Base-by-base conservation (phyloP, 2,888 invertebrate genomes). In the Pterostichus madidus region DNA sequence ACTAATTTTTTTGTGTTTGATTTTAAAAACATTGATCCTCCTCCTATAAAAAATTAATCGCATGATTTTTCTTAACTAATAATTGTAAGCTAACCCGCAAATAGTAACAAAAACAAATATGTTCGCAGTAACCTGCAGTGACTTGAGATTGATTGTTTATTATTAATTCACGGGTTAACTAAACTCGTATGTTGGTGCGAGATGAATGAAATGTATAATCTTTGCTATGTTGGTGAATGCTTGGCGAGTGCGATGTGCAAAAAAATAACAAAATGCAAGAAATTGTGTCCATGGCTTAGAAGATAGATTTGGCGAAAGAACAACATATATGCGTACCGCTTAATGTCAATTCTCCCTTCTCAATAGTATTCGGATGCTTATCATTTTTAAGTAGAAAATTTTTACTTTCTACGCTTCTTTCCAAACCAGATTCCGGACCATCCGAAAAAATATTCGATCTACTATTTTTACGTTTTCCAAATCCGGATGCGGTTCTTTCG, bases 21-120 rank as follows among this genome's bases (percentile, higher is more conserved):
- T 87, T 94, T 94, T 6, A 94, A 89, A 86, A 94, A 94, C 91
- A 93, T 93, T 4, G 92, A 90, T 1, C 94, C 94, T n/a, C 92
- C 92, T 0, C 93, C 93, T 85, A 75, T 83, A 83, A 84, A 83
- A 79, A 71, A 76, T 49, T 56, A 75, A 17, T 79, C 46, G 61
- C 56, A 77, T 77, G 56, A 77, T 56, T 56, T 77, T 56, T 56
- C 49, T 35, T 44, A 75, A 32, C 13, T 52, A 24, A 13, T 13
- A 75, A 56, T 6, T 77, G 53, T 32, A 35, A 77, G 77, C 39
- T 77, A 75, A 75, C 75, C 75, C 77, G 77, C 73, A 83, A 75
- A 83, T 64, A 68, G n/a, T 52, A 61, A 52, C 24, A 83, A 71
- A 83, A 71, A 56, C 15, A 83, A 49, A 71, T 13, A 35, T 68